Percentiles rank a stretch among this genome's conserved stretches.
These are phyloP conservation scores for Nixonia krombeini DNA, from an alignment of 1,140 invertebrate species.

Conservation along the genomic window DNA sequence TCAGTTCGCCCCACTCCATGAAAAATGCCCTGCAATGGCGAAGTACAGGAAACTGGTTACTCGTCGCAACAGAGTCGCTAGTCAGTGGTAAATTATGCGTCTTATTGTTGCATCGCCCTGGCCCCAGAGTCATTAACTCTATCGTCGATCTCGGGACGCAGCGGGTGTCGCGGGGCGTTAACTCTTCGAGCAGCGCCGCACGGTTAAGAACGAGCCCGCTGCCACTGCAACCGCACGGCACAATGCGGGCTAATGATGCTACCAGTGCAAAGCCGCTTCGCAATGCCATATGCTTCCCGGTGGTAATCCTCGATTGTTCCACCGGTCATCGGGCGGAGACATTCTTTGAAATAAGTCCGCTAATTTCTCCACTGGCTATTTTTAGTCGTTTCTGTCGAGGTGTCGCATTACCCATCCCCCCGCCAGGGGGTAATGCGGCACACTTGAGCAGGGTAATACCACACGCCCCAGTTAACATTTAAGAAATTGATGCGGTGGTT, in stretches of 20 bases:
- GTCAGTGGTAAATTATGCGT: conserved; percentile 16
- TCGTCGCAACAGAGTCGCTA: conserved; percentile 3
- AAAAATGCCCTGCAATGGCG: too few relatives aligned
- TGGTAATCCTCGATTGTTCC: background rate
- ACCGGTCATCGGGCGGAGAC: background rate
- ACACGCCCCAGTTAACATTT: too few relatives aligned
- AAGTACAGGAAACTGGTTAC: background rate
- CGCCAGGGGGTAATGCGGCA: too few relatives aligned
- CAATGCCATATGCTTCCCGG: background rate
- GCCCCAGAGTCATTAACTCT: conserved; percentile 23
- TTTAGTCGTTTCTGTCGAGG: too few relatives aligned
- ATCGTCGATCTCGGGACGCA: conserved; percentile 23
- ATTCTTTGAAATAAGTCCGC: background rate
- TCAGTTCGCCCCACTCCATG: too few relatives aligned
- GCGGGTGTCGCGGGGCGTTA: conserved; percentile 18
- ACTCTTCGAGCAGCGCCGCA: conserved; percentile 6
- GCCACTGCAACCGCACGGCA: conserved; percentile 1
- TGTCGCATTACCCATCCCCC: background rate
- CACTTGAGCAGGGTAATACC: too few relatives aligned
- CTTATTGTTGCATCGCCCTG: conserved; percentile 11
- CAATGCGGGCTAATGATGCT: conserved; percentile 26
- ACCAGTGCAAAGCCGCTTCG: background rate
- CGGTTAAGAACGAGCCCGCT: conserved; percentile 1
- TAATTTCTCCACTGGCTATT: too few relatives aligned
- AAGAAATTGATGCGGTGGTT: too few relatives aligned